Evolutionary conservation across 2,797 vertebrate genomes (phyloP), one percentile per base, ranked within the genome.

Genomic region (Centropyge bicolor): DNA sequence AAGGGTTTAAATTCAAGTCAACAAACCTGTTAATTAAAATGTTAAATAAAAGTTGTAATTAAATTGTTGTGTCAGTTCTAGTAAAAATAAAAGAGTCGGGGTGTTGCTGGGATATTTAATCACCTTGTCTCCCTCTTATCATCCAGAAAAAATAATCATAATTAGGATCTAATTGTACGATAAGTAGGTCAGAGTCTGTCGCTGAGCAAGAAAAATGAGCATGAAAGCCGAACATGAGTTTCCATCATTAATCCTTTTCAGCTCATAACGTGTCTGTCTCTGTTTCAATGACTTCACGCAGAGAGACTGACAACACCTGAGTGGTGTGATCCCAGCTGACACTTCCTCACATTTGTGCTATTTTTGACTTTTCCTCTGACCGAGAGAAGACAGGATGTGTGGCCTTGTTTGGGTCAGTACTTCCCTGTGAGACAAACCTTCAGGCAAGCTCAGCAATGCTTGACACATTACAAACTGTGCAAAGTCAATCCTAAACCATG

Each of bases 141-240:
- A 56, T 0, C 38, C 16, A 62, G 43, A 27, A 73, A 52, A 56
- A 64, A 61, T 1, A 1, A 67, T 76, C 67, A 60, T 72, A 78
- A 86, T 85, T 57, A 73, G 11, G 24, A 70, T 78, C 61, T 56
- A 38, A 79, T 36, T 76, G 54, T 62, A 73, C 17, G 81, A 78
- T 45, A 80, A 78, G 51, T 54, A 66, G 64, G 45, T 80, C 75
- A 73, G 54, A 70, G 31, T 19, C 35, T 55, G 70, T 70, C 62
- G 60, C 22, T 3, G 40, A 80, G 59, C 1, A 43, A 74, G 46
- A 74, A 45, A 56, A 56, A 62, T 35, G 22, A 72, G 57, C 38
- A n/a, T 20, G 13, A 66, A 70, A 61, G 27, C 43, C n/a, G 27
- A 68, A 51, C 31, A 52, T n/a, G 9, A 55, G 65, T 68, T 75